A percentile compares a stretch with the other conserved stretches of the same genome.
Evolutionary conservation across 2,113 vertebrate species (phyloP).

Genomic region (Epinephelus lanceolatus): DNA sequence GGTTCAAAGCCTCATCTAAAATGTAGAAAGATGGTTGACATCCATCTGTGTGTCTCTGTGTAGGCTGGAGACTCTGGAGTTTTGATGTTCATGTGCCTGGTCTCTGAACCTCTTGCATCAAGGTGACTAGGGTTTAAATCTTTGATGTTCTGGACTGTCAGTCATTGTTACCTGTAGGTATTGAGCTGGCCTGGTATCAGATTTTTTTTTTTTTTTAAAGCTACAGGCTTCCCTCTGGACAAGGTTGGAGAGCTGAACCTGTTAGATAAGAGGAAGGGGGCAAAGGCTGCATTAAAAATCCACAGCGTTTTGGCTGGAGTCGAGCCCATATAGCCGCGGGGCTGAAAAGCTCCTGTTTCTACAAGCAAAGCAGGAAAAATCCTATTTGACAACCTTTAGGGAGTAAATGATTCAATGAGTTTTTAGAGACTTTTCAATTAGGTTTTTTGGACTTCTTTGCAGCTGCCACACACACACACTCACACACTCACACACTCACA

Average conservation of each 20-base stretch:
- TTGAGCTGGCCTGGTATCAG: slow-evolving; percentile 7
- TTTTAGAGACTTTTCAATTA: slow-evolving; percentile 36
- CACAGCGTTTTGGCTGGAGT: slow-evolving; percentile 15
- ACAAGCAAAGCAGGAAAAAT: slow-evolving; percentile 32
- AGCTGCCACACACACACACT: slow-evolving; percentile 27
- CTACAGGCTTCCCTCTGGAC: slow-evolving; percentile 41
- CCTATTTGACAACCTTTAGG: neutral
- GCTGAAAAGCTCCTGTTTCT: slow-evolving; percentile 36
- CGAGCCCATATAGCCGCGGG: slow-evolving; percentile 12
- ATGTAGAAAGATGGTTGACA: slow-evolving; percentile 61
- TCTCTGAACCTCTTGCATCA: slow-evolving; percentile 25
- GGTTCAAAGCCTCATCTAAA: slow-evolving; percentile 63
- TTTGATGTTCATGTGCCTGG: slow-evolving; percentile 50
- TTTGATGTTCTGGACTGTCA: slow-evolving; percentile 64
- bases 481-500: slow-evolving; percentile 25
- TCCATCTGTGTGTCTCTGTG: slow-evolving; percentile 14
- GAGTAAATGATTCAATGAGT: slow-evolving; percentile 24
- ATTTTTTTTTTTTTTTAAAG: neutral
- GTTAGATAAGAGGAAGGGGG: slow-evolving; percentile 30
- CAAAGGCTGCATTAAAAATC: slow-evolving; percentile 35
- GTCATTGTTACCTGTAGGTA: slow-evolving; percentile 61
- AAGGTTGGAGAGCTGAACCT: slow-evolving; percentile 31
- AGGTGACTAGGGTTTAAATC: slow-evolving; percentile 27
- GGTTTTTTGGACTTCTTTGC: slow-evolving; percentile 27
- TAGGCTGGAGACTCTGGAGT: slow-evolving; percentile 13